Base-by-base conservation (phyloP, 2,113 vertebrate genomes). In the Ornithorhynchus anatinus region DNA sequence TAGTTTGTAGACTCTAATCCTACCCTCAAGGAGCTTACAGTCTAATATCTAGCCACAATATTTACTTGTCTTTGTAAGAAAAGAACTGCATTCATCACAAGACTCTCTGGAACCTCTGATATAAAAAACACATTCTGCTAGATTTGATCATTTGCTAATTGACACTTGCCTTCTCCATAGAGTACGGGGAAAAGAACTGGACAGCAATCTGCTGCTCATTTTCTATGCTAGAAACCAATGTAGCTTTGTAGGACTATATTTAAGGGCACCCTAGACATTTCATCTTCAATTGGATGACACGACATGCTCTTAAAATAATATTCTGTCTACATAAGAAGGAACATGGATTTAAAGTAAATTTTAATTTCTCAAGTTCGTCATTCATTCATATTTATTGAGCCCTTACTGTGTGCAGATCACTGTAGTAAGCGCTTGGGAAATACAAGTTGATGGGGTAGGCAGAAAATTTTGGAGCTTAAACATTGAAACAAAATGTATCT, bases 41-140 rank as follows among this genome's bases (percentile, higher is more conserved):
- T n/a, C n/a, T n/a, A n/a, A n/a, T n/a, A n/a, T n/a, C n/a, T n/a
- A n/a, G n/a, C n/a, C n/a, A n/a, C n/a, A n/a, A 12, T 39, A 64
- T 59, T 32, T 69, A 35, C 53, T 64, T 66, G 9, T 3, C 52
- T 19, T 64, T 82, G 52, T 20, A n/a, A 48, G 54, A 60, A 74
- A 59, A 38, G 58, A 37, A 59, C 63, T 13, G 48, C 63, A 58
- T 43, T 47, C 58, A 4, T 75, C 51, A 44, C 43, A 23, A 57
- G 51, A 13, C 22, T 74, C 68, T 79, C 48, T 40, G 70, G 50
- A 35, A 63, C 62, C 88, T 90, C 56, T 75, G 59, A 88, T 81
- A 76, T 90, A 89, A 89, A 89, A n/a, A 88, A 65, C 65, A 73
- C 36, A 81, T 88, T 85, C 86, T 89, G 80, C 90, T 84, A 88